A percentile compares a stretch with the other conserved stretches of the same genome.
Evolutionary conservation across 1,140 invertebrate genomes (phyloP).

Genomic region (Drosophila watanabei): DNA sequence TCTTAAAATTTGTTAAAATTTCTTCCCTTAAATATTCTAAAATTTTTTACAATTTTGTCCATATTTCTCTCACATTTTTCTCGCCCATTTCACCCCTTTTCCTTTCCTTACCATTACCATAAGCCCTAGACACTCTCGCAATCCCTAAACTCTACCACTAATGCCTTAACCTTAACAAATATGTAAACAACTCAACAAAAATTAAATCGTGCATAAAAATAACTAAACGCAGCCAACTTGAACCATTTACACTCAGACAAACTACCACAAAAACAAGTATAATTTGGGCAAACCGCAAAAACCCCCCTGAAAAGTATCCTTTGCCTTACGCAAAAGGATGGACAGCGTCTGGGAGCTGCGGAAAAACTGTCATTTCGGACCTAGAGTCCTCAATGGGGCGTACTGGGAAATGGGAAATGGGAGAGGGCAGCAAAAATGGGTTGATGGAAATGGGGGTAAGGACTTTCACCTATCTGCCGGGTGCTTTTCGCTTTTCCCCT

Average conservation of each 20-base stretch:
- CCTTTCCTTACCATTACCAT: not conserved
- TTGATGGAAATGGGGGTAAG: slow-evolving; percentile 28
- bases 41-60: no score
- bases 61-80: not conserved
- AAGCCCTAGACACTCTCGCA: not conserved
- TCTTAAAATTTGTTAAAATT: not conserved
- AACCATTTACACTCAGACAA: slow-evolving; percentile 46
- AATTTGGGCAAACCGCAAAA: slow-evolving; percentile 41
- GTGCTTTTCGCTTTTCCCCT: slow-evolving; percentile 6
- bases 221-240: slow-evolving; percentile 58
- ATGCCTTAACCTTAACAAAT: slow-evolving; percentile 24
- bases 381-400: slow-evolving; percentile 24
- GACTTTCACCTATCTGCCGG: slow-evolving; percentile 47
- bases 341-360: slow-evolving; percentile 29
- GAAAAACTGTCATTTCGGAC: slow-evolving; percentile 65
- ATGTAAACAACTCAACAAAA: slow-evolving; percentile 47
- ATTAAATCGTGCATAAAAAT: slow-evolving; percentile 81
- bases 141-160: slow-evolving; percentile 19
- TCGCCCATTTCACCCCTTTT: not conserved
- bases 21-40: not conserved
- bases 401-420: slow-evolving; percentile 11
- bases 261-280: slow-evolving; percentile 13
- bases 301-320: slow-evolving; percentile 3
- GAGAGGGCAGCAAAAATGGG: slow-evolving; percentile 4
- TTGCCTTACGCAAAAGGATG: slow-evolving; percentile 21